These are phyloP conservation scores for Ptychobarbus kaznakovi DNA, from an alignment of 2,797 vertebrate genomes.

Conservation along the genomic window DNA sequence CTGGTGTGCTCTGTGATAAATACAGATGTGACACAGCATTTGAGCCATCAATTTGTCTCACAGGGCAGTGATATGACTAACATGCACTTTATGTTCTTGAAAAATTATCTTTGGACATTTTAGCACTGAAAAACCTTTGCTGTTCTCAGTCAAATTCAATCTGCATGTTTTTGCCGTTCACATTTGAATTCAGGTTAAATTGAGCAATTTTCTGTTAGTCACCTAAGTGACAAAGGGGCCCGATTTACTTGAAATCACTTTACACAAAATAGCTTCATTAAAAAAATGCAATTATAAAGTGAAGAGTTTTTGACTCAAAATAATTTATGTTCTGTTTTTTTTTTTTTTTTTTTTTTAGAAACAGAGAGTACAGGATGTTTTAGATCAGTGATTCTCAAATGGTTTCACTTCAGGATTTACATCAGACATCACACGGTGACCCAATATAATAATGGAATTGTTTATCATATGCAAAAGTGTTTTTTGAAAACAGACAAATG, in stretches of 20 bases:
- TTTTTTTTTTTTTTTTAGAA: not conserved
- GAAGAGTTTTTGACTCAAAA: not conserved
- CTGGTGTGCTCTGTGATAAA: not conserved
- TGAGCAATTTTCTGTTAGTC: not conserved
- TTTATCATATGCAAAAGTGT: not conserved
- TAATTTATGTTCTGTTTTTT: not conserved
- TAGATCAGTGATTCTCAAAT: not conserved
- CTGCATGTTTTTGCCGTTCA: not conserved
- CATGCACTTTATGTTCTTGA: not conserved
- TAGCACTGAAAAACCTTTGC: not conserved
- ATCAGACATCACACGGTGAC: not conserved
- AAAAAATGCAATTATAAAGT: not conserved
- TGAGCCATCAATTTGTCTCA: not conserved
- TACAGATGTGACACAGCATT: slow-evolving; percentile 2
- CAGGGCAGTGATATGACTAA: not conserved
- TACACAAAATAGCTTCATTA: not conserved
- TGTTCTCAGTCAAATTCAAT: not conserved
- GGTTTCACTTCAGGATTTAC: not conserved
- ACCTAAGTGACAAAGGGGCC: not conserved
- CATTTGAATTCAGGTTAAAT: not conserved
- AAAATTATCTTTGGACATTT: not conserved
- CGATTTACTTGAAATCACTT: not conserved
- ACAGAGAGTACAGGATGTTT: not conserved
- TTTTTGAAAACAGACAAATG: not conserved
- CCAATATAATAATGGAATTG: not conserved